Percentiles rank a stretch among this genome's conserved stretches.
Conservation (phyloP, 2,888 invertebrate genomes). For the Oegoconia quadripuncta region DNA sequence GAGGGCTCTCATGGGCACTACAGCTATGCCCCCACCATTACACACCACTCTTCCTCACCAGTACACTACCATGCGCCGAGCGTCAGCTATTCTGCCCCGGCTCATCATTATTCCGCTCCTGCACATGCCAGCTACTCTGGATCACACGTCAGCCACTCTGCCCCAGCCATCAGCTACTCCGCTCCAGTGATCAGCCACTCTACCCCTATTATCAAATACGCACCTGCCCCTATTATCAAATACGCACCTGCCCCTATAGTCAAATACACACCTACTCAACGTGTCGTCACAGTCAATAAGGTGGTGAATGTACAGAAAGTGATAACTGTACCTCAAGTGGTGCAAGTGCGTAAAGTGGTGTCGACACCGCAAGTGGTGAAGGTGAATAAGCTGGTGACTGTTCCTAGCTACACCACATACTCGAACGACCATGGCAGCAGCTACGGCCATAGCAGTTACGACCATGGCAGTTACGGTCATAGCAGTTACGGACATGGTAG, state of each 20-base stretch:
- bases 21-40: background rate
- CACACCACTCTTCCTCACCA: background rate
- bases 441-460: too few relatives aligned
- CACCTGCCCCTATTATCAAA: conserved; percentile 17
- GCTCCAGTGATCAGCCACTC: conserved; percentile 9
- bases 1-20: background rate
- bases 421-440: too few relatives aligned
- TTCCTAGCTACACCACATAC: background rate
- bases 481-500: too few relatives aligned
- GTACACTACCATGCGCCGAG: conserved; percentile 14
- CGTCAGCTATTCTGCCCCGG: conserved; percentile 11
- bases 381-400: background rate
- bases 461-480: too few relatives aligned
- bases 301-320: conserved; percentile 41
- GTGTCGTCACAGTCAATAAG: conserved; percentile 36
- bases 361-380: conserved; percentile 41
- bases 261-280: conserved; percentile 27
- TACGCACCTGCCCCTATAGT: conserved; percentile 35
- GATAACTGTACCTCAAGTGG: conserved; percentile 37
- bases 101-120: conserved; percentile 20
- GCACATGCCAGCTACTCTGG: conserved; percentile 5
- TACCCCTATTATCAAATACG: conserved; percentile 14
- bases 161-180: conserved; percentile 8
- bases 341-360: conserved; percentile 42
- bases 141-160: conserved; percentile 3